phyloP scores from a whole-genome alignment of 2,113 vertebrate species.

The Epinephelus fuscoguttatus region DNA sequence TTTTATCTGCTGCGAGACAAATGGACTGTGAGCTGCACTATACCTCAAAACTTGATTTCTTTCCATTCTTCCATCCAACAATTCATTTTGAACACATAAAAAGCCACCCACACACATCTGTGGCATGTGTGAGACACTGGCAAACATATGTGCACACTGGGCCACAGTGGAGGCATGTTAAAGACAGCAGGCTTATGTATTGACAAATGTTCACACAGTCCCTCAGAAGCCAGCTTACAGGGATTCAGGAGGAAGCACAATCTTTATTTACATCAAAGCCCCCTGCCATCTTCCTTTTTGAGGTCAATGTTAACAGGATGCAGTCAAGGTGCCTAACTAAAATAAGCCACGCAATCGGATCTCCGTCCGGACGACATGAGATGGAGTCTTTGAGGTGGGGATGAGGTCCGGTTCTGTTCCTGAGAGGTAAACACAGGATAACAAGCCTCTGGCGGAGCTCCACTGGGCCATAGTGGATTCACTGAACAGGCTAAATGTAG shows the following conservation, averaged over 20 bases:
- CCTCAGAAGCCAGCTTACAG: conserved; percentile 73
- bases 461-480: conserved; percentile 73
- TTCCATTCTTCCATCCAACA: conserved; percentile 30
- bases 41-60: conserved; percentile 5
- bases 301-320: conserved; percentile 80
- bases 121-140: conserved; percentile 38
- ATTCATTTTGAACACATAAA: conserved; percentile 32
- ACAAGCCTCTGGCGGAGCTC: conserved; percentile 55
- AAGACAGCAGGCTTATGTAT: conserved; percentile 70
- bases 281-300: conserved; percentile 65
- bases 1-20: conserved; percentile 66
- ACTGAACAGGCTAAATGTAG: conserved; percentile 76
- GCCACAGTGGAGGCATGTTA: conserved; percentile 45
- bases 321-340: conserved; percentile 76
- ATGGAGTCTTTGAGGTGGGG: conserved; percentile 66
- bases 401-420: conserved; percentile 72
- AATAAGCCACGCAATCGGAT: conserved; percentile 80
- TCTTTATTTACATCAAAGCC: conserved; percentile 83
- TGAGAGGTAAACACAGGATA: conserved; percentile 84
- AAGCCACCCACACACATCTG: conserved; percentile 41
- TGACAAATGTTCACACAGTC: conserved; percentile 67
- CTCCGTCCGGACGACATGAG: conserved; percentile 71
- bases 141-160: conserved; percentile 40
- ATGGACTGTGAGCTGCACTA: conserved; percentile 40
- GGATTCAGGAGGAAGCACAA: conserved; percentile 68